Evolutionary conservation across 1,140 invertebrate species (phyloP).

Genomic region (Drosophila trapezifrons): DNA sequence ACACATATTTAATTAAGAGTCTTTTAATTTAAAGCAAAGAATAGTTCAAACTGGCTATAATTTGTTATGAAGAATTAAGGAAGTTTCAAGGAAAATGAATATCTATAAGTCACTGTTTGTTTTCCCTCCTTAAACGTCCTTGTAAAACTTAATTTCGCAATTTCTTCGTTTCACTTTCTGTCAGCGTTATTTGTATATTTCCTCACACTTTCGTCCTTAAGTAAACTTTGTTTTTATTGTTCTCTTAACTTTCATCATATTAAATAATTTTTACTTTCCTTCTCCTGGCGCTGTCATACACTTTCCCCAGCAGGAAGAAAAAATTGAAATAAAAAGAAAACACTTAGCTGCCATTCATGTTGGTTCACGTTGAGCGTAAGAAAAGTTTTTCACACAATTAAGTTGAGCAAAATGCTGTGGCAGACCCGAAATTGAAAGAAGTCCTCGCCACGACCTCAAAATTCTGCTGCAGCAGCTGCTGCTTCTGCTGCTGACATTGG

Average conservation of each 20-base stretch:
- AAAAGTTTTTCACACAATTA: conserved; percentile 74
- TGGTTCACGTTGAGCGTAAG: conserved; percentile 41
- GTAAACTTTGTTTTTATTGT: conserved; percentile 38
- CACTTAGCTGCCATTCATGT: conserved; percentile 57
- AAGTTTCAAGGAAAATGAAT: neutral
- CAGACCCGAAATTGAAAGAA: conserved; percentile 22
- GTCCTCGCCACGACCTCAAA: conserved; percentile 18
- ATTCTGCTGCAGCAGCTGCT: conserved; percentile 14
- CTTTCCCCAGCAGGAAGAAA: conserved; percentile 26
- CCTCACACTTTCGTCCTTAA: conserved; percentile 2
- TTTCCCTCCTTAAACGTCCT: neutral
- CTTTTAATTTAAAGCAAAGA: no score
- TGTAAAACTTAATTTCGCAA: conserved; percentile 5
- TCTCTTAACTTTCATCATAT: conserved; percentile 35
- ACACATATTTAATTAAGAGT: no score
- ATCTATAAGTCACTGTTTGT: neutral
- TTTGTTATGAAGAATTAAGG: neutral
- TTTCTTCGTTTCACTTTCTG: conserved; percentile 1
- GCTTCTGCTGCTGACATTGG: conserved; percentile 15
- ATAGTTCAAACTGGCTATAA: neutral
- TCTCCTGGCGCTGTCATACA: conserved; percentile 48
- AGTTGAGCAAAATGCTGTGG: conserved; percentile 46
- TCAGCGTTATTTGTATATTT: conserved; percentile 20
- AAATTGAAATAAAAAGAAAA: conserved; percentile 20
- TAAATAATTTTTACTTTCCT: conserved; percentile 48